Evolutionary conservation across 2,113 vertebrate genomes (phyloP).

Genomic region (Cavia porcellus): DNA sequence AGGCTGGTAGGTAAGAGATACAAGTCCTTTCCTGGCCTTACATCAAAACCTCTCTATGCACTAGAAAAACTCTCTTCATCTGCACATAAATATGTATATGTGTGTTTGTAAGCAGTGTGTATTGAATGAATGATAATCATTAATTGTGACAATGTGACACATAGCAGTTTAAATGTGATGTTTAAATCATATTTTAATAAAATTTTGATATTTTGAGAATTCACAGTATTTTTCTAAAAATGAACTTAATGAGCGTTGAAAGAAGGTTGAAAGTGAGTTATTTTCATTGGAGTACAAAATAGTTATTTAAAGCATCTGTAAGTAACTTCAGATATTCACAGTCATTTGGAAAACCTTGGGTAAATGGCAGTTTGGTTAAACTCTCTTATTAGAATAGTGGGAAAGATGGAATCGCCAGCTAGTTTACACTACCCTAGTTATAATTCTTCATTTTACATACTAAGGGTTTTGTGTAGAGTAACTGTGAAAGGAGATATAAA

Average conservation of each 20-base stretch:
- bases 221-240: neutral
- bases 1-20: neutral
- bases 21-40: neutral
- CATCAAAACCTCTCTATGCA: neutral
- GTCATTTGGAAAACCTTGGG: neutral
- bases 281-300: neutral
- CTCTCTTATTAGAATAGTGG: neutral
- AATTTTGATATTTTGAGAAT: neutral
- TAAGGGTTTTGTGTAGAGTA: neutral
- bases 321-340: neutral
- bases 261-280: neutral
- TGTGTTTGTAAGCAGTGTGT: neutral
- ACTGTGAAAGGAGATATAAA: neutral
- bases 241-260: neutral
- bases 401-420: neutral
- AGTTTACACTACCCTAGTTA: neutral
- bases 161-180: neutral
- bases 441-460: neutral
- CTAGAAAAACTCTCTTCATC: neutral
- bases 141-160: neutral
- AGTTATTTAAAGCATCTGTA: neutral
- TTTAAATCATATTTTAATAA: neutral
- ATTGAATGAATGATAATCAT: neutral
- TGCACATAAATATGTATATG: neutral
- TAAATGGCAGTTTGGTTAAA: neutral